phyloP scores from a whole-genome alignment of 2,797 vertebrate genomes.

The Xenops minutus region DNA sequence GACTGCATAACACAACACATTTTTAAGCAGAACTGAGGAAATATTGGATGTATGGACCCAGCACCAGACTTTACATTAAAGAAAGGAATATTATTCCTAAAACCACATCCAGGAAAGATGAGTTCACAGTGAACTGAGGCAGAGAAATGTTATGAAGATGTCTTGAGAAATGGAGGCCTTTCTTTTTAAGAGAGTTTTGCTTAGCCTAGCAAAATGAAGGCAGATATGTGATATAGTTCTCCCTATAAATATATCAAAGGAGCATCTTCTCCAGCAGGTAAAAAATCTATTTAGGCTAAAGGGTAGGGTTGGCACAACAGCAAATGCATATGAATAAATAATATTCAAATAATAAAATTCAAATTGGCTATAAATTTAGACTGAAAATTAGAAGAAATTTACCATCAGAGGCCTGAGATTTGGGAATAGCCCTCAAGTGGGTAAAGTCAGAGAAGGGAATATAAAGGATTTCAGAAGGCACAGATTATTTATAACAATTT shows the following conservation, averaged over 20 bases:
- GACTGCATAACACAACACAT: background rate
- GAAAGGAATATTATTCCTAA: background rate
- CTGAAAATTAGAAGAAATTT: constrained; percentile 10
- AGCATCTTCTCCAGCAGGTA: constrained; percentile 25
- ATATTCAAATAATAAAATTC: constrained; percentile 39
- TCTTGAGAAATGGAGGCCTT: background rate
- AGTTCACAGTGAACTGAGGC: background rate
- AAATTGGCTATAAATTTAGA: constrained; percentile 4
- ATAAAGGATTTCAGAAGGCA: background rate
- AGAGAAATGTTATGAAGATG: background rate
- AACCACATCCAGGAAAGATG: background rate
- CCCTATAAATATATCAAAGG: constrained; percentile 41
- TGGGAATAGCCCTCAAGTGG: background rate
- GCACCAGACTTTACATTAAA: background rate
- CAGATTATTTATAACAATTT: background rate
- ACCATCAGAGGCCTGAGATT: background rate
- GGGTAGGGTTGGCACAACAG: background rate
- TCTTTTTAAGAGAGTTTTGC: constrained; percentile 13
- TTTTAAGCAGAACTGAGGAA: background rate
- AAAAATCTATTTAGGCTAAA: constrained; percentile 34
- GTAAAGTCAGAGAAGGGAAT: background rate
- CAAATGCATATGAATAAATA: constrained; percentile 41
- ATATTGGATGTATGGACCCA: background rate
- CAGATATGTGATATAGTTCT: constrained; percentile 36
- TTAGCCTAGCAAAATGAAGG: constrained; percentile 42